These are phyloP conservation scores for Leptopilina boulardi DNA, from an alignment of 1,140 invertebrate species.

Conservation along the genomic window DNA sequence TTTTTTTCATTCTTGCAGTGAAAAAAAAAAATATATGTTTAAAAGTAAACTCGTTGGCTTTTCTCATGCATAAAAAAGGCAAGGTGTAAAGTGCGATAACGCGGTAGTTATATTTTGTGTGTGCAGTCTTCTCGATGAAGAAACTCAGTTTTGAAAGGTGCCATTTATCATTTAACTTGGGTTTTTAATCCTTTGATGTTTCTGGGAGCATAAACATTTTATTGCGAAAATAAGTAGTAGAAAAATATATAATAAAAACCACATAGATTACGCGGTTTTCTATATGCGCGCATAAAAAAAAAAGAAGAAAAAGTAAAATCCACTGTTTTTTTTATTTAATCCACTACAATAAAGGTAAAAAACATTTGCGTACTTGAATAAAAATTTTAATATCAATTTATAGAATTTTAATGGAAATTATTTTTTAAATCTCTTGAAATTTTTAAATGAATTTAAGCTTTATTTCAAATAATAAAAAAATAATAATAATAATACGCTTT, in stretches of 20 bases:
- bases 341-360: too few species aligned
- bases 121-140: not conserved
- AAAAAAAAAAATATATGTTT: conserved; percentile 4
- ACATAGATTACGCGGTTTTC: not conserved
- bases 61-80: not conserved
- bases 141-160: conserved; percentile 20
- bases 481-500: not conserved
- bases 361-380: too few species aligned
- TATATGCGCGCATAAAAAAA: not conserved
- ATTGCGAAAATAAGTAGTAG: not conserved
- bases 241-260: not conserved
- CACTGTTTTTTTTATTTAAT: too few species aligned
- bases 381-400: too few species aligned
- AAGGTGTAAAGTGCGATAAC: conserved; percentile 29
- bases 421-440: too few species aligned
- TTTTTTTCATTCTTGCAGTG: not conserved
- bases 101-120: conserved; percentile 14
- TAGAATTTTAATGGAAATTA: too few species aligned
- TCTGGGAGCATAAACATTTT: conserved; percentile 13
- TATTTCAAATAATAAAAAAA: too few species aligned
- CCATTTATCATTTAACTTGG: not conserved
- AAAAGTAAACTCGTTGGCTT: not conserved
- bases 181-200: conserved; percentile 17
- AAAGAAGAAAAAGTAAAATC: too few species aligned
- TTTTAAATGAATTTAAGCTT: too few species aligned